phyloP scores from a whole-genome alignment of 2,113 vertebrate species.

The Onychorhynchus coronatus region DNA sequence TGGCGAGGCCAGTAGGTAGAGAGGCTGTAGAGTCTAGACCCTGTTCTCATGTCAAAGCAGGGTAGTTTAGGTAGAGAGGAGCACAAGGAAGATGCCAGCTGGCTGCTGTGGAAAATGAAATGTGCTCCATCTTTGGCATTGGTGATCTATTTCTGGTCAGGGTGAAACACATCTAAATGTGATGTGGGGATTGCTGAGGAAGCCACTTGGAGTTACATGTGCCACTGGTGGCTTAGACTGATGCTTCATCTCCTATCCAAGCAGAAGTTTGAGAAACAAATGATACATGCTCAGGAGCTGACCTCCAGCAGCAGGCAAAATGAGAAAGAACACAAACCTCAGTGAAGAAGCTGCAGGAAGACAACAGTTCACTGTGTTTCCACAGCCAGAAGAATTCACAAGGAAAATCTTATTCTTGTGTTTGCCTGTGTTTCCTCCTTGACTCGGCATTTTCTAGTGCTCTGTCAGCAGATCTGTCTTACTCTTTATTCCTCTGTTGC shows the following conservation, averaged over 20 bases:
- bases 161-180: not conserved
- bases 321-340: not conserved
- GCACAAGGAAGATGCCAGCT: not conserved
- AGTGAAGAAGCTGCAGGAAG: not conserved
- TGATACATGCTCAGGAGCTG: not conserved
- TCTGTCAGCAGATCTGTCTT: not conserved
- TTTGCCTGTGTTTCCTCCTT: not conserved
- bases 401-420: not conserved
- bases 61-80: not conserved
- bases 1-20: not conserved
- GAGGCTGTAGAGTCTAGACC: not conserved
- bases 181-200: not conserved
- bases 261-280: not conserved
- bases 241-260: not conserved
- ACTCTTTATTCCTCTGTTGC: not conserved
- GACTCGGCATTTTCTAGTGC: not conserved
- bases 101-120: not conserved
- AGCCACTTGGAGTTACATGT: not conserved
- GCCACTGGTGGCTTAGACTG: not conserved
- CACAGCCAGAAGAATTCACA: not conserved
- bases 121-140: not conserved
- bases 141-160: conserved; percentile 9
- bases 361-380: not conserved
- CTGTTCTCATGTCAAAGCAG: not conserved
- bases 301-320: not conserved